Evolutionary conservation across 2,888 invertebrate genomes (phyloP), one percentile per base, ranked within the genome.

Genomic region (Onthophagus sagittarius): DNA sequence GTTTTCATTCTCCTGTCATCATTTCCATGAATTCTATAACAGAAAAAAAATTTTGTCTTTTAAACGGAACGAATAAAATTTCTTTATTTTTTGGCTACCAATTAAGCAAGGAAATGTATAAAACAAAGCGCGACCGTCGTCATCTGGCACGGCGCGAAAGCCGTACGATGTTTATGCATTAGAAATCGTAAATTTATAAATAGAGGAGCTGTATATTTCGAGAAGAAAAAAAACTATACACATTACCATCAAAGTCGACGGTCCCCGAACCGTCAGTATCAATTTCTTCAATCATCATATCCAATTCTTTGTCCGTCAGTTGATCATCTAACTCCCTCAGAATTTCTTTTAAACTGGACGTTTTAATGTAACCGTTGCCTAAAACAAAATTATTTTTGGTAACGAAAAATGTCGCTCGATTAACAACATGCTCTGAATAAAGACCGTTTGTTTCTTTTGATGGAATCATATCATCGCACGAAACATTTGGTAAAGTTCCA

Each of bases 261-360:
- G 98, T 99, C 82, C 98, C 98, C 81, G 97, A 98, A 83, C 98
- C 97, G 86, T 98, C 98, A 69, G 97, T 95, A 87, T 99, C 98
- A 82, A 98, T 98, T 88, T 98, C 98, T 84, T 96, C 94, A 86
- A 98, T 98, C 93, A 99, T 97, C 86, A 94, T 94, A 83, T 98
- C 97, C 83, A 98, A 90, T 86, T 98, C 97, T 77, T 94, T 93
- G 79, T 97, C 94, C 72, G 97, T 97, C 78, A 98, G 89, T 86
- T 97, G 97, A 85, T 99, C 98, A 82, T 98, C 98, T 81, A 99
- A 88, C 86, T 97, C 97, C 78, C 95, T 92, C 73, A 99, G 90
- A 85, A 99, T 98, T 89, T 98, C 98, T 82, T 95, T 92, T 80
- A 97, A 88, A 85, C 95, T 95, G 77, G 94, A 92, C 75, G 96